Conservation (phyloP, 2,888 invertebrate species). For the Eilema depressum region DNA sequence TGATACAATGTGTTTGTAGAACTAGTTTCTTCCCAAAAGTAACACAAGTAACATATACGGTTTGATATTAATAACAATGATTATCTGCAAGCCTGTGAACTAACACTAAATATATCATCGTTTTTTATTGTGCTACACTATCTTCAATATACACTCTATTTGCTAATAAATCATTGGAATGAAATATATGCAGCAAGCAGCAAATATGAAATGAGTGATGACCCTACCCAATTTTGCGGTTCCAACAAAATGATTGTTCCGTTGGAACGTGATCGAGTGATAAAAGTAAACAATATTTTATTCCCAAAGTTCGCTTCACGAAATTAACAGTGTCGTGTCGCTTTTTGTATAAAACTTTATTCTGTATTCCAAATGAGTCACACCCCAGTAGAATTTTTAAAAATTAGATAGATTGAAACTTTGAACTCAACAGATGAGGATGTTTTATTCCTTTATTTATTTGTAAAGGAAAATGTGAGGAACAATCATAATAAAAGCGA, state of each 20-base stretch:
- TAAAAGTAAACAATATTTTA: constrained; percentile 23
- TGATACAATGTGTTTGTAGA: background rate
- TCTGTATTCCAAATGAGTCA: constrained; percentile 4
- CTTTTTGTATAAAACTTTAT: constrained; percentile 17
- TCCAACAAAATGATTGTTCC: constrained; percentile 13
- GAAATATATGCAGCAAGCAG: background rate
- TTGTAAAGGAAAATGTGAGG: constrained; percentile 22
- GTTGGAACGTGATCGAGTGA: constrained; percentile 9
- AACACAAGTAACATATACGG: background rate
- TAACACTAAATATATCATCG: background rate
- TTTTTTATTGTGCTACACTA: background rate
- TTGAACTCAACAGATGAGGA: constrained; percentile 12
- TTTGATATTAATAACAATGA: background rate
- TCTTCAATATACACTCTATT: too few species aligned
- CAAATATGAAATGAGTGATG: background rate
- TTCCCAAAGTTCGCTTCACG: constrained; percentile 14
- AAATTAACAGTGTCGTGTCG: constrained; percentile 15
- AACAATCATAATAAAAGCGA: constrained; percentile 50
- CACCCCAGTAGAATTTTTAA: background rate
- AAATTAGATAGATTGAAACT: constrained; percentile 23
- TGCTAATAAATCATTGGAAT: background rate
- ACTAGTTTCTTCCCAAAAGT: background rate
- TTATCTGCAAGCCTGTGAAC: background rate
- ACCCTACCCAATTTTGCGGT: background rate
- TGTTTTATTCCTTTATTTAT: constrained; percentile 2